Evolutionary conservation across 2,888 invertebrate genomes (phyloP), one percentile per base, ranked within the genome.

Genomic region (Chaetogeoica ovagalla): DNA sequence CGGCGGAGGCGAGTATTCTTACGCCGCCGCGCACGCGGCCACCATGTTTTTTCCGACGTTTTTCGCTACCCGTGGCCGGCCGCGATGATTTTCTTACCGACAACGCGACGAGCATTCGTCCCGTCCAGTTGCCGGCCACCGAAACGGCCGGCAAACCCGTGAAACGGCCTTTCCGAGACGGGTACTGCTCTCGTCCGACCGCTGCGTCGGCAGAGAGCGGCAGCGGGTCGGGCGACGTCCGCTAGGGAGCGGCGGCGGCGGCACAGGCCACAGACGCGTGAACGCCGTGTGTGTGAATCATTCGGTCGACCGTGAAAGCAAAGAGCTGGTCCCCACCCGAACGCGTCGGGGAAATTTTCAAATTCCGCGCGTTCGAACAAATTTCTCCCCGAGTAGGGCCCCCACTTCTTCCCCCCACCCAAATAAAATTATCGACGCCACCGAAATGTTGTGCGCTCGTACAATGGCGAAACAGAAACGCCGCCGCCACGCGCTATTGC

Each of bases 11-110:
- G 70, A 71, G 79, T 79, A 79, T 79, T 79, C 79, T 23, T 79
- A 79, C 79, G 79, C 79, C 79, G 79, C 79, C 70, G 63, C 79
- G 79, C 79, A 79, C 79, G 79, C 79, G 79, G 63, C 79, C 79
- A 79, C 79, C 79, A 79, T 79, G 79, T 79, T 79, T 79, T 71
- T 23, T 15, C 15, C 39, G 0, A 23, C 13, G 19, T 68, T 76
- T 68, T 59, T 59, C n/a, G 2, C 55, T 19, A 0, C 23, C 71
- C 0, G 57, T 9, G 11, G 1, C 55, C 57, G 60, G 6, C 55
- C 15, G 2, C 19, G 17, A 1, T 37, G 13, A 11, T 71, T 37
- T 57, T 52, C 13, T n/a, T 2, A 39, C 7, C 15, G 57, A 0
- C 15, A 21, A 39, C 1, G 0, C 9, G 17, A 11, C 62, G 30